These are phyloP conservation scores for Seladonia tumulorum DNA, from an alignment of 2,888 invertebrate genomes.

Conservation along the genomic window DNA sequence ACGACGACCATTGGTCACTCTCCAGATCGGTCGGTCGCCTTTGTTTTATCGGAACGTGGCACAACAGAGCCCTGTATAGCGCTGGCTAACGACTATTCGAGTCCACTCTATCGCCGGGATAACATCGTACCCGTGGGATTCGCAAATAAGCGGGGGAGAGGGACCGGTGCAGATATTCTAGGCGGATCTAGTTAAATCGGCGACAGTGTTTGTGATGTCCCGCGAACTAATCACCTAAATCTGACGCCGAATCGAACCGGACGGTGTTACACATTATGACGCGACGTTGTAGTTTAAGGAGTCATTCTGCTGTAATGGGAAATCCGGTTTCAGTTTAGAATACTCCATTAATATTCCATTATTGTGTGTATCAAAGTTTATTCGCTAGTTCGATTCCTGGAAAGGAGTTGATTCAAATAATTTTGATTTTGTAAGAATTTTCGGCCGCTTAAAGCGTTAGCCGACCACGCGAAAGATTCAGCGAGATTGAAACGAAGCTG, in stretches of 20 bases:
- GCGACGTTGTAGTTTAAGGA: not conserved
- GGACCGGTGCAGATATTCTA: not conserved
- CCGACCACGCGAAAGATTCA: not conserved
- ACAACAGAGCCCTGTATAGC: conserved; percentile 50
- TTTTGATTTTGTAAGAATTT: too few relatives aligned
- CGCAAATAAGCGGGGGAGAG: conserved; percentile 20
- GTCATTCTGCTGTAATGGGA: not conserved
- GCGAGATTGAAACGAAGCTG: not conserved
- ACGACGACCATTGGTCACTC: conserved; percentile 72
- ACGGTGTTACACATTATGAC: not conserved
- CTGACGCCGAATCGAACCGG: not conserved
- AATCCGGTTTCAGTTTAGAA: not conserved
- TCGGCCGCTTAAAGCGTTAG: not conserved
- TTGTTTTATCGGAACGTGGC: conserved; percentile 72
- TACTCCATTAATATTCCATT: too few relatives aligned
- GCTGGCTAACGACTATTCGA: conserved; percentile 51
- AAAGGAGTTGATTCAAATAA: too few relatives aligned
- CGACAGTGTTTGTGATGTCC: not conserved
- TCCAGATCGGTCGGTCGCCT: conserved; percentile 67
- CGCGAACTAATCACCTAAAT: conserved; percentile 1
- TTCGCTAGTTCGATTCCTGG: too few relatives aligned
- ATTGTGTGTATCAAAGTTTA: too few relatives aligned
- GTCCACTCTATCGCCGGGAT: conserved; percentile 53
- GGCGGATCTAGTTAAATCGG: conserved; percentile 13
- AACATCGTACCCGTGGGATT: conserved; percentile 51